Base-by-base conservation (phyloP, 2,113 vertebrate genomes). In the Murina feae region DNA sequence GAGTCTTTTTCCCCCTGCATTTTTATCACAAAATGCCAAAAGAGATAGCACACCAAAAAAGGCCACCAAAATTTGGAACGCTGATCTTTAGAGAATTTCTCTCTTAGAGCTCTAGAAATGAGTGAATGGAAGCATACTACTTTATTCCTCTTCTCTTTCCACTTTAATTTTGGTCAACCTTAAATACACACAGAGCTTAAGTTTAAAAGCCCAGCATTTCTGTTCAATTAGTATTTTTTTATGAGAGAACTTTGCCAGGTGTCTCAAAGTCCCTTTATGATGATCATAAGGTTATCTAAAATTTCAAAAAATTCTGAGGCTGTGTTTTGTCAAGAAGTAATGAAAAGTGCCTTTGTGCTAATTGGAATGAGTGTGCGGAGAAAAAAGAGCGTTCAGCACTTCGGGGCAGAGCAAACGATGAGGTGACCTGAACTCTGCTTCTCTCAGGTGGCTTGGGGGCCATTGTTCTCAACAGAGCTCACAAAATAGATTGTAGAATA, bases 231-330 rank as follows among this genome's bases (percentile, higher is more conserved):
- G 87, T 93, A 55, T 85, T 44, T 75, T 60, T 96, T 78, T 91
- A 87, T 35, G 55, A 85, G 30, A 93, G 32, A 93, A 93, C 84
- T 96, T 96, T 95, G 53, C 42, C 87, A 75, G 60, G 55, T 94
- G 76, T n/a, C 92, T 90, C 96, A 49, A 85, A 97, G 84, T 93
- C 72, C 87, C 74, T 96, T 96, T 95, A 93, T 96, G 92, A 97
- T 96, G 95, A 96, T 94, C 88, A 60, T 60, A 60, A 60, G 63
- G 72, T 87, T 95, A 95, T 92, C 90, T 96, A 93, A 91, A 96
- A 96, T 94, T 92, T 81, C 87, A 32, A 92, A 95, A 94, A 81
- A 93, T 94, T 93, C 68, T 65, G 65, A 96, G 83, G 74, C 51
- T 89, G 55, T 80, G 47, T 13, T 89, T 91, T 95, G 89, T 91